phyloP scores from a whole-genome alignment of 2,888 invertebrate genomes.

The Ophion costatus region DNA sequence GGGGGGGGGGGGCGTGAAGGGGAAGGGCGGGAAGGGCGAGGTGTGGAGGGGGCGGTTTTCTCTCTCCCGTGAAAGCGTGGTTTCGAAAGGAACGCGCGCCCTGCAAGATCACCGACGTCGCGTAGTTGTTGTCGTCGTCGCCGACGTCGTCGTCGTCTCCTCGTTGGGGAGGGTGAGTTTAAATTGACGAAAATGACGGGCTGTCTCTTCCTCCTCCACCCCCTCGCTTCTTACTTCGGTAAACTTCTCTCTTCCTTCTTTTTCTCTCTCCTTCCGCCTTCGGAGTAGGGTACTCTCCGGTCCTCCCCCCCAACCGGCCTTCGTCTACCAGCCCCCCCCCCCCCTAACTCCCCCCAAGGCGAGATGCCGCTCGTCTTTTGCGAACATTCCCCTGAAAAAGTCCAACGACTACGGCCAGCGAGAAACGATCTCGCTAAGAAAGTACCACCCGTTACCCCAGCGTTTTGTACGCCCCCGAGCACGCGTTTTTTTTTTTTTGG shows the following conservation, averaged over 20 bases:
- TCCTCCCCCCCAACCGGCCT: constrained; percentile 37
- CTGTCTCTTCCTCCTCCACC: constrained; percentile 36
- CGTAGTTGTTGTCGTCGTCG: constrained; percentile 50
- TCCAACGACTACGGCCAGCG: constrained; percentile 61
- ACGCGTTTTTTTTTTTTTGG: neutral
- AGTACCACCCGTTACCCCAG: constrained; percentile 61
- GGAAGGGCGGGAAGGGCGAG: neutral
- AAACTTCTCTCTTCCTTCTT: constrained; percentile 29
- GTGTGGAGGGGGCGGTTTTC: neutral
- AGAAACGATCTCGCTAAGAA: constrained; percentile 62
- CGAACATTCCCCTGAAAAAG: constrained; percentile 64
- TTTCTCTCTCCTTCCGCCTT: constrained; percentile 30
- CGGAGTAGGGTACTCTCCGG: constrained; percentile 38
- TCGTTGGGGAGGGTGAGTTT: constrained; percentile 69
- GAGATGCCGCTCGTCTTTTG: constrained; percentile 61
- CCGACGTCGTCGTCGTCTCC: constrained; percentile 36
- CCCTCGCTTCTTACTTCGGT: constrained; percentile 30
- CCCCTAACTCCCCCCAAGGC: constrained; percentile 32
- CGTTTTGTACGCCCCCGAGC: constrained; percentile 42
- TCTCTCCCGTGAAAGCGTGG: constrained; percentile 51
- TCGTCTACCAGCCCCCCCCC: neutral
- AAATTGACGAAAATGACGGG: constrained; percentile 82
- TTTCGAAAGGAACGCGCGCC: constrained; percentile 59
- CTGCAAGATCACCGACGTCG: constrained; percentile 65
- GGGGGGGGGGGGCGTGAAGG: constrained; percentile 19